These are phyloP conservation scores for Liolophura sinensis DNA, from an alignment of 1,140 invertebrate genomes.

Conservation along the genomic window DNA sequence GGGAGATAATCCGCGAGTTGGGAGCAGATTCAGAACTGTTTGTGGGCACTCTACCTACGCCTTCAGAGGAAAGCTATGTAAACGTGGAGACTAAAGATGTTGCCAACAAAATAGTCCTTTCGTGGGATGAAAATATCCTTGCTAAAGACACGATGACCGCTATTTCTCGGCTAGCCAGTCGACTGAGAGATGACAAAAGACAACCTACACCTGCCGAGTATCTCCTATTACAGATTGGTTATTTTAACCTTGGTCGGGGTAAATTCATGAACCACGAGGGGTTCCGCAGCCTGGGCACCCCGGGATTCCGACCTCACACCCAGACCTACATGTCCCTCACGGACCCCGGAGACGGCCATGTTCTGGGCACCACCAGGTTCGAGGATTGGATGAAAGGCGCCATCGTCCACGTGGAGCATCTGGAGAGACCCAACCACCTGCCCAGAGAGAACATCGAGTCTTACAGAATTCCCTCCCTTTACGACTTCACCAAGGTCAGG, in stretches of 20 bases:
- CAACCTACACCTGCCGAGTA: conserved; percentile 33
- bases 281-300: conserved; percentile 24
- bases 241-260: conserved; percentile 25
- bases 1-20: conserved; percentile 21
- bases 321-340: conserved; percentile 43
- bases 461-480: conserved; percentile 33
- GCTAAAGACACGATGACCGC: conserved; percentile 19
- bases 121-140: conserved; percentile 25
- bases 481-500: conserved; percentile 32
- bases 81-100: conserved; percentile 12
- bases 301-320: conserved; percentile 32
- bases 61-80: not conserved
- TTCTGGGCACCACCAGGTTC: conserved; percentile 35
- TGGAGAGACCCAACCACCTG: conserved; percentile 28
- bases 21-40: conserved; percentile 21
- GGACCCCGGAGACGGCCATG: conserved; percentile 38
- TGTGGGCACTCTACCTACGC: conserved; percentile 25
- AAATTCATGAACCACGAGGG: conserved; percentile 12
- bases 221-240: conserved; percentile 31
- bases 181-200: conserved; percentile 24
- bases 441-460: conserved; percentile 31
- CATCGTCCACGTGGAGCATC: conserved; percentile 39
- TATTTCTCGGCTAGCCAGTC: conserved; percentile 17
- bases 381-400: conserved; percentile 37
- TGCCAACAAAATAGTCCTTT: conserved; percentile 20